Conservation (phyloP, 2,113 vertebrate species). For the Isichthys henryi region DNA sequence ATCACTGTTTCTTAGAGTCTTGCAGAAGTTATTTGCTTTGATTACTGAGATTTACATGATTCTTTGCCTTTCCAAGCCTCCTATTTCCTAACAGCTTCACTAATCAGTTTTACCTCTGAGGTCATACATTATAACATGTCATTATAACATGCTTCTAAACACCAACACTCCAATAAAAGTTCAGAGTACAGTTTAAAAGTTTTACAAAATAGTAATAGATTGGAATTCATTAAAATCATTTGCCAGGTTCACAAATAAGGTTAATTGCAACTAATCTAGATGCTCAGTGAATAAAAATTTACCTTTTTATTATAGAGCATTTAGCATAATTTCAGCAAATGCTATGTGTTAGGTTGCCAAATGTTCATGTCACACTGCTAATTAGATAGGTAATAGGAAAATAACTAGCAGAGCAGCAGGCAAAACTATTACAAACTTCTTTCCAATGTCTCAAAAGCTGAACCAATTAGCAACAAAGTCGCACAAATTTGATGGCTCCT, state of each 20-base stretch:
- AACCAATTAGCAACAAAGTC: not conserved
- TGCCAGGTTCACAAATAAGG: not conserved
- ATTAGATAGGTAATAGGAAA: not conserved
- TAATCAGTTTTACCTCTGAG: not conserved
- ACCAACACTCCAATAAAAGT: not conserved
- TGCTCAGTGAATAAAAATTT: not conserved
- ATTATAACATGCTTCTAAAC: not conserved
- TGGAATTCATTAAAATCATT: not conserved
- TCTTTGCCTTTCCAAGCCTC: conserved; percentile 9
- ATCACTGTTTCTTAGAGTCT: not conserved
- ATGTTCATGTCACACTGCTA: not conserved
- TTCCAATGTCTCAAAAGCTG: not conserved
- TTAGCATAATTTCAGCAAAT: not conserved
- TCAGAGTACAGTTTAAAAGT: not conserved
- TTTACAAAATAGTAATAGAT: not conserved
- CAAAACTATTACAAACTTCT: not conserved
- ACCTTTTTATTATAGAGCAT: not conserved
- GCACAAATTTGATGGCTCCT: not conserved
- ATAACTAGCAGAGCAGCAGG: not conserved
- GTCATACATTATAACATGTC: not conserved
- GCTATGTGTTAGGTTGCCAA: not conserved
- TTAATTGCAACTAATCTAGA: not conserved
- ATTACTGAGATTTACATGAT: conserved; percentile 14
- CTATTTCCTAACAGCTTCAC: not conserved
- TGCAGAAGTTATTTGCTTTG: conserved; percentile 9